phyloP scores from a whole-genome alignment of 2,113 vertebrate genomes.

The Amazona guildingii region DNA sequence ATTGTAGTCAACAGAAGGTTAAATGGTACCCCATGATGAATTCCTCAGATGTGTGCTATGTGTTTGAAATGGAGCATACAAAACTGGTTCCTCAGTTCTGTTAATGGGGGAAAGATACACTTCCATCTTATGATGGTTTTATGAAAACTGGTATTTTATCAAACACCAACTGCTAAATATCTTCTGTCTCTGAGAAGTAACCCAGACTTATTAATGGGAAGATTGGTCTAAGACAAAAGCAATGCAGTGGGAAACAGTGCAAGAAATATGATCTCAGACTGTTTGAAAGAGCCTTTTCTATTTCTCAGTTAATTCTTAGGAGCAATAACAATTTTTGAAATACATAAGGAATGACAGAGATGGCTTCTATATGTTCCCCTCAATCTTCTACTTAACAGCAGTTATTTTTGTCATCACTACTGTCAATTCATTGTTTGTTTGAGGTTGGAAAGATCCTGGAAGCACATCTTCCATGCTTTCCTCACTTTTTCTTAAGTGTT shows the following conservation, averaged over 20 bases:
- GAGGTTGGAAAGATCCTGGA: neutral
- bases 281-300: neutral
- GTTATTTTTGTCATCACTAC: neutral
- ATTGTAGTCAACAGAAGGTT: neutral
- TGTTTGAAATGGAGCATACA: neutral
- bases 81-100: neutral
- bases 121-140: neutral
- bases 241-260: neutral
- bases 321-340: neutral
- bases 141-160: neutral
- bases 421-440: neutral
- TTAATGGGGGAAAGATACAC: neutral
- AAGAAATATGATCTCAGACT: neutral
- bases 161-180: neutral
- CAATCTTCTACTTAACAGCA: neutral
- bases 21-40: neutral
- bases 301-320: neutral
- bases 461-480: neutral
- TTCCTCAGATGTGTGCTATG: neutral
- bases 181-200: neutral
- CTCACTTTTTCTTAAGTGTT: neutral
- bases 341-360: neutral
- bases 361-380: neutral
- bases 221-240: neutral
- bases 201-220: neutral